Conservation (phyloP, 2,113 vertebrate species). For the Regulus satrapa region DNA sequence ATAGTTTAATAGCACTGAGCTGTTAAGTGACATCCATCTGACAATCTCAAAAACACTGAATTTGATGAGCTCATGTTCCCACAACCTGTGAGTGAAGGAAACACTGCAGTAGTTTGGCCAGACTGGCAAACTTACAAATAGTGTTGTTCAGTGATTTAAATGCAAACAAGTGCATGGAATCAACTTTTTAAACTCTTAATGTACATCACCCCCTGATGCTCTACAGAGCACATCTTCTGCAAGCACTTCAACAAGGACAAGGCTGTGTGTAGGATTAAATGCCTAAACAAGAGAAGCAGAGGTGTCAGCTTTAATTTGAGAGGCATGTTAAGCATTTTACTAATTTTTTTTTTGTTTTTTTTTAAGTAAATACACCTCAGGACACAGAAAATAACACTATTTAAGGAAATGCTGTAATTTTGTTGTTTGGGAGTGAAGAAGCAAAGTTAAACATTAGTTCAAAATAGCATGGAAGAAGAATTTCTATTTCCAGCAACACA, state of each 20-base stretch:
- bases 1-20: not conserved
- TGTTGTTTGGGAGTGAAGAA: not conserved
- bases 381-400: not conserved
- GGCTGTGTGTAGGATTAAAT: not conserved
- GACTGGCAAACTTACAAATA: not conserved
- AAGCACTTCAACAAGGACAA: not conserved
- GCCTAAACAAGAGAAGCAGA: not conserved
- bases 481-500: not conserved
- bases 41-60: not conserved
- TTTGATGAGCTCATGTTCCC: not conserved
- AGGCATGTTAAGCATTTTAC: not conserved
- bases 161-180: not conserved
- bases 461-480: not conserved
- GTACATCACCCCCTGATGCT: not conserved
- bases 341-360: not conserved
- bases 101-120: not conserved
- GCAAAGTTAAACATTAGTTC: not conserved
- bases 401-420: not conserved
- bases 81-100: not conserved
- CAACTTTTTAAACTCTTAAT: not conserved
- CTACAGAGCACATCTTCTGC: not conserved
- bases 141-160: not conserved
- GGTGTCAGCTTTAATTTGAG: not conserved
- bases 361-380: not conserved
- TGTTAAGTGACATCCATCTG: not conserved